phyloP scores from a whole-genome alignment of 2,888 invertebrate genomes.

The Eristalis arbustorum region DNA sequence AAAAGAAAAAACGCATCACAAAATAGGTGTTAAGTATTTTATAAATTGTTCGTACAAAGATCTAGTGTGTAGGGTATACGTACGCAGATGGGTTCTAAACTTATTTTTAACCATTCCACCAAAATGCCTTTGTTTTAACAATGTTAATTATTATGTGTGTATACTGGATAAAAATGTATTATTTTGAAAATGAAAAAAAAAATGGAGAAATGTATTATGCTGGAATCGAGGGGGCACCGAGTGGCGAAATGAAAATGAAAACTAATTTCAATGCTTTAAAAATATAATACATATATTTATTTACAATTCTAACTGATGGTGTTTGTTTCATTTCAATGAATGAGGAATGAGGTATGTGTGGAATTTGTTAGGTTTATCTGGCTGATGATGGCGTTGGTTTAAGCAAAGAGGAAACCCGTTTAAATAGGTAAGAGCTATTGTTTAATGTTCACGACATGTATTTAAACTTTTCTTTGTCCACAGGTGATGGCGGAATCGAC shows the following conservation, averaged over 20 bases:
- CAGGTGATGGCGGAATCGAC: background rate
- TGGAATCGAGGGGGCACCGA: background rate
- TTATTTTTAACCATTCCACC: slow-evolving; percentile 32
- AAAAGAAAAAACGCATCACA: slow-evolving; percentile 51
- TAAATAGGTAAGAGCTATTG: background rate
- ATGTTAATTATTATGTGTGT: slow-evolving; percentile 27
- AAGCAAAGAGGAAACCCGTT: background rate
- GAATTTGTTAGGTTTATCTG: no score
- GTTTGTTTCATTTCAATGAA: slow-evolving; percentile 32
- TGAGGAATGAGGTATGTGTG: background rate
- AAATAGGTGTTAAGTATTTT: background rate
- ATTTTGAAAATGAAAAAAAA: no score
- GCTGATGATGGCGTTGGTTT: background rate
- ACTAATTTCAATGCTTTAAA: slow-evolving; percentile 13
- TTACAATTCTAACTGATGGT: slow-evolving; percentile 34
- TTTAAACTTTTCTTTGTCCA: background rate
- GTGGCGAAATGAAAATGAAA: background rate
- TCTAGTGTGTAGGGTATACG: background rate
- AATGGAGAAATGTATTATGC: slow-evolving; percentile 4
- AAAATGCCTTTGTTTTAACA: slow-evolving; percentile 56
- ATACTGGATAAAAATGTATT: background rate
- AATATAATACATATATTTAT: slow-evolving; percentile 58
- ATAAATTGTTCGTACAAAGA: slow-evolving; percentile 52
- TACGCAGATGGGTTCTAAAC: background rate
- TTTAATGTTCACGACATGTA: background rate